Evolutionary conservation across 2,797 vertebrate genomes (phyloP).

Genomic region (Diceros bicornis): DNA sequence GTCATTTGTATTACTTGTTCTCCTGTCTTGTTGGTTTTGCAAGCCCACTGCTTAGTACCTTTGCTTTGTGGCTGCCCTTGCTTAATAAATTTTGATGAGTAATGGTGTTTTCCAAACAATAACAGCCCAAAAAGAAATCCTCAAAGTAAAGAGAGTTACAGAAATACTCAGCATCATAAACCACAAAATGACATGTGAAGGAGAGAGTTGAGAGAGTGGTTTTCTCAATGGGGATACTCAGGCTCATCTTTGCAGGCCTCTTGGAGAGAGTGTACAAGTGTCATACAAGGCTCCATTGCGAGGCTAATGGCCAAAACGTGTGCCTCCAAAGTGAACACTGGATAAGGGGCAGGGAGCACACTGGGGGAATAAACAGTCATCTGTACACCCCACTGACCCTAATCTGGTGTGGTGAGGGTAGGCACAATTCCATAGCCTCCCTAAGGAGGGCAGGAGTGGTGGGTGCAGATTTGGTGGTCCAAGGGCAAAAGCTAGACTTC

Average conservation of each 20-base stretch:
- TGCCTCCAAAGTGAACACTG: background rate
- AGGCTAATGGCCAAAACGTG: background rate
- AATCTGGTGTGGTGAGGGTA: background rate
- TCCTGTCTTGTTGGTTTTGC: background rate
- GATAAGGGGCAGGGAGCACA: background rate
- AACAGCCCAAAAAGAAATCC: background rate
- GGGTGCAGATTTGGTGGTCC: too few species aligned
- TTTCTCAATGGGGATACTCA: background rate
- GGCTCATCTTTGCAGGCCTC: background rate
- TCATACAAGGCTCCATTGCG: background rate
- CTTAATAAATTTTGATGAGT: background rate
- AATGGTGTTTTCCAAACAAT: background rate
- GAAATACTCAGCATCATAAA: background rate
- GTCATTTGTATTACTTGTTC: background rate
- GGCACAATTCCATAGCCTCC: background rate
- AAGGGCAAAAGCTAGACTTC: background rate
- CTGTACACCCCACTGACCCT: too few species aligned
- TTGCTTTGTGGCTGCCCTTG: background rate
- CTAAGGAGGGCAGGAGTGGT: background rate
- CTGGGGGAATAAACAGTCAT: background rate
- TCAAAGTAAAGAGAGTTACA: background rate
- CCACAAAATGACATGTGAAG: background rate
- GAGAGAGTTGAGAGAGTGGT: background rate
- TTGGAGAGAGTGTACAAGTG: accelerated
- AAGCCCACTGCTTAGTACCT: background rate